phyloP scores from a whole-genome alignment of 2,797 vertebrate genomes.

The Gallinago nigripennis region DNA sequence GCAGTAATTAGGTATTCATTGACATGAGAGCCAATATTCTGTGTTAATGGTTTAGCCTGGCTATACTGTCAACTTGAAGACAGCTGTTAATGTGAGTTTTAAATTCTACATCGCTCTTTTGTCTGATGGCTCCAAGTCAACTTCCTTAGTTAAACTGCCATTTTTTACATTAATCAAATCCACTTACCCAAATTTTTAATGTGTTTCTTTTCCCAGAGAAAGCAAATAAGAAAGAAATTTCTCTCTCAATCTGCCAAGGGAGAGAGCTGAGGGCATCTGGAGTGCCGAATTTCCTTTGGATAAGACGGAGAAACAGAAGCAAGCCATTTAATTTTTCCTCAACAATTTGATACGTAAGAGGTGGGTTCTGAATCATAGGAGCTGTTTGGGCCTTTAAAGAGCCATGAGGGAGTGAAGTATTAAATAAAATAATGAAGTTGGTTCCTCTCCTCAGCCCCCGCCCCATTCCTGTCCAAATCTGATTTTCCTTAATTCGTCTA shows the following conservation, averaged over 20 bases:
- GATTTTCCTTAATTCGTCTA: background rate
- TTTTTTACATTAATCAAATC: background rate
- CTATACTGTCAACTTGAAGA: background rate
- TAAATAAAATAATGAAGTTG: background rate
- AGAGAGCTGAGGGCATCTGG: background rate
- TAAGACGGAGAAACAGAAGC: background rate
- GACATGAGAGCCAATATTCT: background rate
- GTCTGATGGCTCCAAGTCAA: background rate
- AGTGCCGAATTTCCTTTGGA: background rate
- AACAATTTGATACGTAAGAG: background rate
- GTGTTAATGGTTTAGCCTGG: background rate
- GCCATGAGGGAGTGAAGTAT: background rate
- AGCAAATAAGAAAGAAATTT: background rate
- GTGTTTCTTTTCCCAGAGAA: background rate
- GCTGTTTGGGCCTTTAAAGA: background rate
- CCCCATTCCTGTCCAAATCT: background rate
- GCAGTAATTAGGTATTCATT: conserved; percentile 26
- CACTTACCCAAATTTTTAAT: background rate
- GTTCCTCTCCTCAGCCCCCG: rapidly evolving
- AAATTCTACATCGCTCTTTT: background rate
- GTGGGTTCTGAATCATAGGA: background rate
- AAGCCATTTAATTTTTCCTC: background rate
- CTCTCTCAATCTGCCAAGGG: background rate
- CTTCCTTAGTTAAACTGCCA: background rate
- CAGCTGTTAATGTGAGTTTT: background rate